A percentile compares a stretch with the other conserved stretches of the same genome.
Evolutionary conservation across 2,888 invertebrate species (phyloP).

Genomic region (Elegia similella): DNA sequence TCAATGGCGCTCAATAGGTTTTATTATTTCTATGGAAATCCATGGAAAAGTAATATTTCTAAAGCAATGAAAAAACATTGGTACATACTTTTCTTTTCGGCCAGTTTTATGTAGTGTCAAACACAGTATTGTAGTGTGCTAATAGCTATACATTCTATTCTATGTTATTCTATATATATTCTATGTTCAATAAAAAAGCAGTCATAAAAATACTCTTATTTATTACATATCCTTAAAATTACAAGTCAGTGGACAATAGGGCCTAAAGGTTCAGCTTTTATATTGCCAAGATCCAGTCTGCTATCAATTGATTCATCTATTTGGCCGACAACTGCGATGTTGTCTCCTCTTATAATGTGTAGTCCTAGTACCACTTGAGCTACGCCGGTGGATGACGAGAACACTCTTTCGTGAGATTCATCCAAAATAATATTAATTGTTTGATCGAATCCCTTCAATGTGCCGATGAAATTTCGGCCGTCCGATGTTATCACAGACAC

Average conservation of each 20-base stretch:
- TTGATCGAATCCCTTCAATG: conserved; percentile 98
- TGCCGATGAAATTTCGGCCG: conserved; percentile 97
- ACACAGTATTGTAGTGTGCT: no score
- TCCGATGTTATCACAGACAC: conserved; percentile 98
- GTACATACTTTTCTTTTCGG: no score
- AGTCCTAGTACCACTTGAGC: conserved; percentile 94
- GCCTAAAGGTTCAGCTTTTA: conserved; percentile 92
- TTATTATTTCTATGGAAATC: no score
- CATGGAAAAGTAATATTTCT: no score
- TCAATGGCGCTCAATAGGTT: no score
- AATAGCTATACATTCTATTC: no score
- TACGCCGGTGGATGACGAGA: conserved; percentile 94
- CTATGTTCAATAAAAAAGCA: conserved; percentile 18
- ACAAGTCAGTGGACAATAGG: conserved; percentile 86
- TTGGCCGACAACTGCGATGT: conserved; percentile 94
- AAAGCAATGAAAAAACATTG: no score
- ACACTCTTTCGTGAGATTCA: conserved; percentile 99
- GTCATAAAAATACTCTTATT: conserved; percentile 36
- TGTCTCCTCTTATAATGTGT: conserved; percentile 98
- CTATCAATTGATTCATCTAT: conserved; percentile 92
- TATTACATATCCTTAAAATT: conserved; percentile 41
- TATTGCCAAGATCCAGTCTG: conserved; percentile 88
- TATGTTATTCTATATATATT: no score
- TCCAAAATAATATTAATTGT: conserved; percentile 99
- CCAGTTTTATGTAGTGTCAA: no score